Base-by-base conservation (phyloP, 2,797 vertebrate species). In the Anguilla marmorata region DNA sequence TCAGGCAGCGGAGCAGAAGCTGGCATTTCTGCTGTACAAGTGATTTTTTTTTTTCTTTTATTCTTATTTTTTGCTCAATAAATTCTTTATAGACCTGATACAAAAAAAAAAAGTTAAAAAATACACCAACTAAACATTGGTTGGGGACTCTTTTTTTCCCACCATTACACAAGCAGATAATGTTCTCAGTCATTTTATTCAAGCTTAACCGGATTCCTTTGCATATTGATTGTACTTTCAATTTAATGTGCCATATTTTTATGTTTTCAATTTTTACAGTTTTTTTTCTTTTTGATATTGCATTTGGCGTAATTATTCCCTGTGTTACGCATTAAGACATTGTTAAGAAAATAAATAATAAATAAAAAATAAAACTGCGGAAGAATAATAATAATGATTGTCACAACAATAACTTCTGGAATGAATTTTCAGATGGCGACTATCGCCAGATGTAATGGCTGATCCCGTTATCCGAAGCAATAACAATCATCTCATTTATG, bases 171-270 rank as follows among this genome's bases (percentile, higher is more conserved):
- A 74, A 74, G 9, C n/a, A 45, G 21, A 8, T 82, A 82, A 48
- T 50, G 16, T 82, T 45, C 33, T 48, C 37, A 82, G 21, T 2
- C 45, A 11, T 48, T 82, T 19, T 82, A 11, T 48, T 82, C 45
- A n/a, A 50, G 19, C 21, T 48, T 41, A 82, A 82, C 45, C 2
- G 27, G 45, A 50, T 48, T 79, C 74, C 21, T 82, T 41, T 48
- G 79, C 79, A 82, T 50, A 82, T 48, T 82, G 45, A 82, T 48
- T 82, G 79, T 8, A 50, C 41, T 82, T 48, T 50, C 41, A n/a
- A 48, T 50, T 48, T 48, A 82, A 82, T 19, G 45, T 50, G 45
- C 21, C 19, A n/a, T 50, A 48, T 50, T 21, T 82, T n/a, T 2
- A 48, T 80, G 41, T 80, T 45, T 80, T 6, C 2, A 37, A 76